Base-by-base conservation (phyloP, 1,140 invertebrate genomes). In the Triops longicaudatus region DNA sequence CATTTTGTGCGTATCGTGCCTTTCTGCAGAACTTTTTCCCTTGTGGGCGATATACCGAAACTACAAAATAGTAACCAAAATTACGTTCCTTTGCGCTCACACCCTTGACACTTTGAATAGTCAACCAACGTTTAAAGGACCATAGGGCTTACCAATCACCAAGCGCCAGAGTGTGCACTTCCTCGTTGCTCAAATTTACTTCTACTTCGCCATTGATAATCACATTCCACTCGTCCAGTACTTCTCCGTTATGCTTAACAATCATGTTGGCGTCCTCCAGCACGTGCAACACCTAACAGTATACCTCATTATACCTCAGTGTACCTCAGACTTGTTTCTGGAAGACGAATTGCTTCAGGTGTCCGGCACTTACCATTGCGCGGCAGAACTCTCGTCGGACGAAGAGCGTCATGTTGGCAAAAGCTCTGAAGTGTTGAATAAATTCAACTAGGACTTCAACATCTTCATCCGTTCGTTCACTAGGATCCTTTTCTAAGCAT, bases 191-290 rank as follows among this genome's bases (percentile, higher is more conserved):
- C 26, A 37, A 77, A 22, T 93, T 91, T 73, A 99, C 93, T 85
- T 99, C 96, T 1, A 99, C 97, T 79, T 92, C 90, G 5, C 98
- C 98, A 86, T 99, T 99, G 50, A 99, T 96, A 27, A 99, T 90
- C 37, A 99, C 97, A 78, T 94, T 97, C 98, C 98, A 99, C n/a
- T 97, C 98, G 85, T 99, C 98, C 79, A 99, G 88, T 86, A 98
- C 95, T 85, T 99, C 97, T 10, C 95, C 95, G 86, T 99, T 93
- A 81, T 95, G 96, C 90, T 99, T 94, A 3, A 99, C 96, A 76
- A 97, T 89, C 28, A 97, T 99, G 6, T 94, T 95, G 17, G 95
- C 92, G 81, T 97, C 96, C 83, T 98, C 96, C 14, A 99, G 97
- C 0, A 98, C 95, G 1, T 97, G 98, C 85, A 99, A 98, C 0